Conservation (phyloP, 35 echinoderm and acorn worm genomes). For the Anneissia japonica region DNA sequence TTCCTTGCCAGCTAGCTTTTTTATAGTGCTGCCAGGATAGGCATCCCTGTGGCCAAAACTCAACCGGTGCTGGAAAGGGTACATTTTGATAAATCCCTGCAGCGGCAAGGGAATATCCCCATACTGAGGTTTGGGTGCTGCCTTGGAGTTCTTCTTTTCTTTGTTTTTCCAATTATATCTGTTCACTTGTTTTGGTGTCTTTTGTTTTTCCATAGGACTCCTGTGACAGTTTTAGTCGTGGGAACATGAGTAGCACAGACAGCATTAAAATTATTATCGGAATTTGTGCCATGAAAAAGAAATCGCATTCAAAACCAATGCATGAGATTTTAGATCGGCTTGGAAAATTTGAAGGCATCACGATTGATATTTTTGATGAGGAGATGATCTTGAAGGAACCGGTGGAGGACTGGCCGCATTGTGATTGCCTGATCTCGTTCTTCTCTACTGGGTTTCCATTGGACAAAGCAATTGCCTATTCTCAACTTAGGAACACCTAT, state of each 20-base stretch:
- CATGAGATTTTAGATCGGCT: conserved; percentile 81
- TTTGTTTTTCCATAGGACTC: background rate
- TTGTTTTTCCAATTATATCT: no score
- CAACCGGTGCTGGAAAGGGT: no score
- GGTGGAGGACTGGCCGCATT: conserved; percentile 82
- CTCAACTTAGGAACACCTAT: conserved; percentile 74
- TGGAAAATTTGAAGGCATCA: conserved; percentile 78
- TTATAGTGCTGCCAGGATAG: no score
- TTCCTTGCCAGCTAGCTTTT: no score
- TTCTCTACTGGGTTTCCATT: conserved; percentile 93
- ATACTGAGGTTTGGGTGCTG: no score
- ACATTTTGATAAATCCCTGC: no score
- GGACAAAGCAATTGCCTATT: conserved; percentile 86
- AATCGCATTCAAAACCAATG: conserved; percentile 90
- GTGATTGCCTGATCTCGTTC: conserved; percentile 85
- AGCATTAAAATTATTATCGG: conserved; percentile 54
- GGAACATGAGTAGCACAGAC: no score
- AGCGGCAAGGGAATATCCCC: no score
- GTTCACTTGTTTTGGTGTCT: no score
- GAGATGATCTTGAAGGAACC: conserved; percentile 92
- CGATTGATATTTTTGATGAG: conserved; percentile 65
- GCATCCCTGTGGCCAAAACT: no score
- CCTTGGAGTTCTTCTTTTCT: no score
- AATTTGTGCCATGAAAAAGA: conserved; percentile 94
- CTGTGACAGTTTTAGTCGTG: background rate